Percentiles rank a stretch among this genome's conserved stretches.
Evolutionary conservation across 2,113 vertebrate species (phyloP).

Genomic region (Ellobius talpinus): DNA sequence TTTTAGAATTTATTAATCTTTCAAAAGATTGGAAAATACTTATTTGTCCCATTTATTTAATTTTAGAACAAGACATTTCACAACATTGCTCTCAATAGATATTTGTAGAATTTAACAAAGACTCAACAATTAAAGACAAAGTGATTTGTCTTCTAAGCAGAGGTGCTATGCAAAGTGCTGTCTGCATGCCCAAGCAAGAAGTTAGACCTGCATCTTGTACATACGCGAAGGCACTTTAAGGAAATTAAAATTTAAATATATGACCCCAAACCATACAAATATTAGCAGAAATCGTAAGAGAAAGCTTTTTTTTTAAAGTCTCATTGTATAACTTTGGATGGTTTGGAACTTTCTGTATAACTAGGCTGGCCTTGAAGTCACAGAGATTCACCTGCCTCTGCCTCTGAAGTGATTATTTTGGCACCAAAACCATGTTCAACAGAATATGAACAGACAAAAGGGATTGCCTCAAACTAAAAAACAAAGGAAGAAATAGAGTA

Average conservation of each 20-base stretch:
- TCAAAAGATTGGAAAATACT: background rate
- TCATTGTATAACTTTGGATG: background rate
- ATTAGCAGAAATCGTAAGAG: background rate
- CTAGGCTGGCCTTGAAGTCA: background rate
- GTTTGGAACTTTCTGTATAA: background rate
- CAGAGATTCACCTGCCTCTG: background rate
- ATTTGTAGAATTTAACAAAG: conserved; percentile 41
- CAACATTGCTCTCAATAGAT: background rate
- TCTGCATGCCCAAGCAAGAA: background rate
- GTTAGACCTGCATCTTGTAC: background rate
- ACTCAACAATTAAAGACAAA: conserved; percentile 1
- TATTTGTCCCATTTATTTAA: background rate
- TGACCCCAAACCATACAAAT: background rate
- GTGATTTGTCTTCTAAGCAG: background rate
- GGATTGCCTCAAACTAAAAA: background rate
- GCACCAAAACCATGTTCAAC: background rate
- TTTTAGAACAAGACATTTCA: conserved; percentile 6
- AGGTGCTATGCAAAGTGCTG: background rate
- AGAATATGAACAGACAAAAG: background rate
- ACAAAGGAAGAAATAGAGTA: background rate
- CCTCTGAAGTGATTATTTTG: background rate
- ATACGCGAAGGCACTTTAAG: background rate
- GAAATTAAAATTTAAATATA: background rate
- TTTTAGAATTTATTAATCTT: conserved; percentile 31
- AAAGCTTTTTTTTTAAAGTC: background rate